phyloP scores from a whole-genome alignment of 2,113 vertebrate genomes.

The Aspiorhynchus laticeps region DNA sequence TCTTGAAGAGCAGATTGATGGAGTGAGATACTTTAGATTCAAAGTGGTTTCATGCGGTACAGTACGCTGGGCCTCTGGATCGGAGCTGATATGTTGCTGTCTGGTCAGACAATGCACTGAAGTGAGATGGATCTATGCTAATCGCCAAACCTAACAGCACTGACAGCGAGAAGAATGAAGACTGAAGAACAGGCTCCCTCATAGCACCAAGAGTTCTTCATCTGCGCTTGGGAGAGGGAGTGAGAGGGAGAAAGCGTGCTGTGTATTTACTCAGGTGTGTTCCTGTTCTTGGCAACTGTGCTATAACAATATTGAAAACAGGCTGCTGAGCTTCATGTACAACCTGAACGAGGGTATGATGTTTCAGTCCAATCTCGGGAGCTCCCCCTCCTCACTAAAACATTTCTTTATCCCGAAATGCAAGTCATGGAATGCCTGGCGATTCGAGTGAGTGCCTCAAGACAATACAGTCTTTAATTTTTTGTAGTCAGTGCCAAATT shows the following conservation, averaged over 20 bases:
- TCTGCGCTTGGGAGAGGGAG: conserved; percentile 30
- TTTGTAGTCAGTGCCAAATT: background rate
- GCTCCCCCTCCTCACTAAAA: conserved; percentile 60
- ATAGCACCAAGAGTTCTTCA: conserved; percentile 58
- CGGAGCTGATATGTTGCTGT: conserved; percentile 53
- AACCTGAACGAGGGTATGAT: conserved; percentile 61
- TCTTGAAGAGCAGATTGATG: background rate
- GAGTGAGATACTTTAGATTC: conserved; percentile 10
- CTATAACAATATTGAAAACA: conserved; percentile 70
- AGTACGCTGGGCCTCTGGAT: conserved; percentile 53
- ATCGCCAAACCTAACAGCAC: conserved; percentile 55
- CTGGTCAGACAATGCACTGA: conserved; percentile 61
- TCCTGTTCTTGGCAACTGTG: conserved; percentile 71
- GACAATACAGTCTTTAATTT: conserved; percentile 6
- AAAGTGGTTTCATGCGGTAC: background rate
- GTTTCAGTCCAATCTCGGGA: conserved; percentile 31
- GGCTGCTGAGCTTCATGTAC: conserved; percentile 67
- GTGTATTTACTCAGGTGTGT: conserved; percentile 79
- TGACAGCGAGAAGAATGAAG: conserved; percentile 67
- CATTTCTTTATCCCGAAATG: conserved; percentile 66
- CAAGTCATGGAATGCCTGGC: conserved; percentile 49
- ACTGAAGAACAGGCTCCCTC: conserved; percentile 55
- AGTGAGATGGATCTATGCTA: conserved; percentile 65
- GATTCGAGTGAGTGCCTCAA: conserved; percentile 37
- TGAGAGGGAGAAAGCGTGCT: conserved; percentile 34